phyloP scores from a whole-genome alignment of 2,113 vertebrate genomes.

The Andinoacara biseriatus region DNA sequence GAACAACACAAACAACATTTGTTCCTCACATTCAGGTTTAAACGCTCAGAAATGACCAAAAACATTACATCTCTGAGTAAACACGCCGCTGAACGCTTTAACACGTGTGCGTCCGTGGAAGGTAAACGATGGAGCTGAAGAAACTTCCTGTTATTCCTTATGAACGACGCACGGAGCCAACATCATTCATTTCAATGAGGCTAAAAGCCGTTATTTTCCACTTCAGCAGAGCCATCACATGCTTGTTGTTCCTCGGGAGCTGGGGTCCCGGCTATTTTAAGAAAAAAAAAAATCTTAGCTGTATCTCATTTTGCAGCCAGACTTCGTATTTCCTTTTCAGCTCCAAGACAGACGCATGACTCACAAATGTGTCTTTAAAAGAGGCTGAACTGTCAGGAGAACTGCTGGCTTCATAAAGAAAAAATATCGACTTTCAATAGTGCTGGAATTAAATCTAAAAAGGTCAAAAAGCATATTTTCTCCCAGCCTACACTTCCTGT shows the following conservation, averaged over 20 bases:
- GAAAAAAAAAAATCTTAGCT: constrained; percentile 9
- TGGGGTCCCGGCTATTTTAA: constrained; percentile 32
- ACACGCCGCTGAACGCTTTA: not conserved
- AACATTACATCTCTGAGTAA: not conserved
- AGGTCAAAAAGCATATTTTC: not conserved
- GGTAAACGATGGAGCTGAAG: not conserved
- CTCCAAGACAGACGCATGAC: constrained; percentile 26
- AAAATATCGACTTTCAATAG: not conserved
- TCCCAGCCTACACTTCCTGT: not conserved
- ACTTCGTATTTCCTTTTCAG: constrained; percentile 28
- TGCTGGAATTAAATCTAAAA: constrained; percentile 8
- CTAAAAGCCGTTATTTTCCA: constrained; percentile 34
- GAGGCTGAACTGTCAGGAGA: constrained; percentile 31
- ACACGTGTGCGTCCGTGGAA: constrained; percentile 18
- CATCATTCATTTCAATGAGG: not conserved
- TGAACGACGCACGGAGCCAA: not conserved
- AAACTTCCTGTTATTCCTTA: constrained; percentile 12
- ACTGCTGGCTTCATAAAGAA: not conserved
- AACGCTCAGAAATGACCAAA: not conserved
- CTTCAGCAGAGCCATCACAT: constrained; percentile 8
- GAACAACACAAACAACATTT: constrained; percentile 12
- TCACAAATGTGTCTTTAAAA: constrained; percentile 35
- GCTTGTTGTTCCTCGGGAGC: constrained; percentile 23
- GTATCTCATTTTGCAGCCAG: constrained; percentile 38
- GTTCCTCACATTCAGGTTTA: not conserved